Percentiles rank a stretch among this genome's conserved stretches.
Evolutionary conservation across 1,140 invertebrate genomes (phyloP).

Genomic region (Bombus superbus): DNA sequence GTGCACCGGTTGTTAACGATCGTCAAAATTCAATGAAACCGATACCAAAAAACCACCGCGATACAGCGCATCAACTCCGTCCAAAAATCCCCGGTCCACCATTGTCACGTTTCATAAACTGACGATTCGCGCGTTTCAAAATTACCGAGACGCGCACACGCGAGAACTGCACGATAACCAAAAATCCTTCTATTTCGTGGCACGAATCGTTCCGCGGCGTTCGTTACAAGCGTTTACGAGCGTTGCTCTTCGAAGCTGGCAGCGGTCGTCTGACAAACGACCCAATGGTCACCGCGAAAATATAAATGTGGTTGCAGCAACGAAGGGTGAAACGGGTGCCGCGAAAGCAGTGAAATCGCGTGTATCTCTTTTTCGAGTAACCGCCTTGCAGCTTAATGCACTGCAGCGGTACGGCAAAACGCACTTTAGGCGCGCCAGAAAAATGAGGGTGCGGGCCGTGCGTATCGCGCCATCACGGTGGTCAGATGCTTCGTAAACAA

Average conservation of each 20-base stretch:
- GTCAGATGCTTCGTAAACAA: slow-evolving; percentile 69
- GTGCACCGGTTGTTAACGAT: not conserved
- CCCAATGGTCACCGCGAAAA: slow-evolving; percentile 6
- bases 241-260: not conserved
- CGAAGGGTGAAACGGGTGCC: not conserved
- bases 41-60: not conserved
- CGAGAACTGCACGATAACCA: not conserved
- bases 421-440: slow-evolving; percentile 46
- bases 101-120: not conserved
- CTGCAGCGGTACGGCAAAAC: slow-evolving; percentile 42
- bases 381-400: slow-evolving; percentile 26
- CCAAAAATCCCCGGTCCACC: not conserved
- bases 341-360: not conserved
- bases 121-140: not conserved
- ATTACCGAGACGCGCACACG: not conserved
- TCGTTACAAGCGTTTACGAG: not conserved
- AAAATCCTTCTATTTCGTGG: not conserved
- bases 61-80: not conserved
- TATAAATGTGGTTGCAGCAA: slow-evolving; percentile 4
- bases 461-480: slow-evolving; percentile 31
- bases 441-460: slow-evolving; percentile 26
- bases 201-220: not conserved
- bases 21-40: not conserved
- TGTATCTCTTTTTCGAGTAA: slow-evolving; percentile 30
- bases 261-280: not conserved